Base-by-base conservation (phyloP, 30 jellyfish, hydroid and myxozoan species). In the Turritopsis rubra region DNA sequence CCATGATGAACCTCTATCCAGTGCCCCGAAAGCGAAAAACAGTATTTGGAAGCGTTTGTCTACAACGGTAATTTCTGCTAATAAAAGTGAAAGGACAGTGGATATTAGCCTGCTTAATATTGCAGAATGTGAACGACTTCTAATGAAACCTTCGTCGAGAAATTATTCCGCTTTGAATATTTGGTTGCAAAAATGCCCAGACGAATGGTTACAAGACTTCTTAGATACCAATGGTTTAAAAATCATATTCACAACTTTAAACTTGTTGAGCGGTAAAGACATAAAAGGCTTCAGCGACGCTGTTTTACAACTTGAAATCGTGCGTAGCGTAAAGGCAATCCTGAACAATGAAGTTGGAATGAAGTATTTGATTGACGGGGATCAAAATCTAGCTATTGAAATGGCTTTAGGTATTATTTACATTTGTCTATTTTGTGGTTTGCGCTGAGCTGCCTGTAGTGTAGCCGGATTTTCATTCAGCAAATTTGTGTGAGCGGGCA, bases 311-410 rank as follows among this genome's bases (percentile, higher is more conserved):
- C 65, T 92, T 8, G 98, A 92, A 29, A 52, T 92, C 54, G 87
- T 75, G 16, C 80, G 91, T n/a, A 82, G 98, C 80, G 88, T 92
- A 75, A 92, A 92, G 66, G 86, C 91, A 20, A 91, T 92, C 52
- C 72, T 92, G 75, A 87, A 88, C 66, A 87, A 90, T 16, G 79
- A 82, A 65, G 91, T 80, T 79, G 98, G 98, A n/a, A 92, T 92
- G 98, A 92, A 85, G 18, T 80, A 18, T 22, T 80, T 76, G 65
- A 91, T 92, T 31, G 80, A 79, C 20, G 88, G 83, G 8, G 79
- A 81, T 65, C 89, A 89, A n/a, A 27, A 68, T 68, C 77, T 68
- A 16, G 19, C 30, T 68, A 7, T 68, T 68, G 77, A 68, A 68
- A 68, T 68, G 77, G 77, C 77, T 8, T 27, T 68, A 27, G 77